phyloP scores from a whole-genome alignment of 2,113 vertebrate genomes.

The Grantiella picta region DNA sequence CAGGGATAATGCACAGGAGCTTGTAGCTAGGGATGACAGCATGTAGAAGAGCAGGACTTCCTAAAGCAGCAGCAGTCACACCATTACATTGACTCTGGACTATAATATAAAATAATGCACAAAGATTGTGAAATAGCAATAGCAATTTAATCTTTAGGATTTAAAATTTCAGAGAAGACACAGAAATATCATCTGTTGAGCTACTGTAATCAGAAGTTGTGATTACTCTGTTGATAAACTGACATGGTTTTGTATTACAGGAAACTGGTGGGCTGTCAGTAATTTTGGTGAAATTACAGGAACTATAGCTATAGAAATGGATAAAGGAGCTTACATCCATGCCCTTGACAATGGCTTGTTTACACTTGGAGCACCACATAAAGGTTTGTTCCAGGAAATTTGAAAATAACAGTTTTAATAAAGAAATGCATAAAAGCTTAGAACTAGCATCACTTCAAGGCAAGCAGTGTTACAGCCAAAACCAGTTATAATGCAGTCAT shows the following conservation, averaged over 20 bases:
- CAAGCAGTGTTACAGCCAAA: not conserved
- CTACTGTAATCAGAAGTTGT: not conserved
- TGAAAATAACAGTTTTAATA: not conserved
- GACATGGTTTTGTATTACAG: conserved; percentile 61
- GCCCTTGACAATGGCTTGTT: conserved; percentile 95
- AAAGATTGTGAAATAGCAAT: not conserved
- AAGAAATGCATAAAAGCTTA: not conserved
- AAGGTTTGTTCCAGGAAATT: conserved; percentile 62
- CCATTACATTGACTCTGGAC: not conserved
- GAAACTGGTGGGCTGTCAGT: conserved; percentile 88
- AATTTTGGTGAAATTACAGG: conserved; percentile 90
- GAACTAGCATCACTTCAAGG: not conserved
- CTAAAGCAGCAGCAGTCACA: not conserved
- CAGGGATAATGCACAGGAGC: not conserved
- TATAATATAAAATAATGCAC: not conserved
- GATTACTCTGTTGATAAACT: not conserved
- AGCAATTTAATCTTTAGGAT: not conserved
- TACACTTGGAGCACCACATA: conserved; percentile 91
- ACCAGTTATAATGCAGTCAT: not conserved
- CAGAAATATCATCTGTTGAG: not conserved
- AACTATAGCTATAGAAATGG: conserved; percentile 94
- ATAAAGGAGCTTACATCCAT: conserved; percentile 88
- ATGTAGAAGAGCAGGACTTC: not conserved
- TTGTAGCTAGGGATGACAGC: not conserved
- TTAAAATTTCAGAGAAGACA: not conserved